phyloP scores from a whole-genome alignment of 2,797 vertebrate species.

The Hemitrygon akajei region DNA sequence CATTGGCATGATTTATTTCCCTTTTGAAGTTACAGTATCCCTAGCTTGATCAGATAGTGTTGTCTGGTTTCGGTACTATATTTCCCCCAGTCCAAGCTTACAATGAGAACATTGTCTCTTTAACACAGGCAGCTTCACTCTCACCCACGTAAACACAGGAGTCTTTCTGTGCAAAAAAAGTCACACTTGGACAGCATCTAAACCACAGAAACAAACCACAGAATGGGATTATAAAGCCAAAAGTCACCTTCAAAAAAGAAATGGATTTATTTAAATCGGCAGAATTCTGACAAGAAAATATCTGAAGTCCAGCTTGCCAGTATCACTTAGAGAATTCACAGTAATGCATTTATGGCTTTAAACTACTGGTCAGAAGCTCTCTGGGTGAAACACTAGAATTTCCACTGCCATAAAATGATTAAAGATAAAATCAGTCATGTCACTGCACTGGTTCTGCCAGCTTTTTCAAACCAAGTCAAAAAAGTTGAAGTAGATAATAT shows the following conservation, averaged over 20 bases:
- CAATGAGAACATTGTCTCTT: constrained; percentile 27
- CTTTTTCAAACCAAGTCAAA: background rate
- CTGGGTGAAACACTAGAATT: background rate
- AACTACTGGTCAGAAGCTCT: background rate
- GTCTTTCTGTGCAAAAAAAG: constrained; percentile 1
- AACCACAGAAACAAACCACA: background rate
- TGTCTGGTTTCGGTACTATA: constrained; percentile 1
- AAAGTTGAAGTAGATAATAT: background rate
- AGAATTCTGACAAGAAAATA: background rate
- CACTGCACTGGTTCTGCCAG: background rate
- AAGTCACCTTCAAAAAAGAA: background rate
- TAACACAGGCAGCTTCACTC: background rate
- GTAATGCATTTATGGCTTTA: background rate
- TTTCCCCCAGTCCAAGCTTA: background rate
- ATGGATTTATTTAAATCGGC: background rate
- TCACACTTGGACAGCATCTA: background rate
- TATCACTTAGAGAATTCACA: background rate
- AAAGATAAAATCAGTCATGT: background rate
- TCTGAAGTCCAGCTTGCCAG: background rate
- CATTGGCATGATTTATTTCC: background rate
- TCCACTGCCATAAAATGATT: constrained; percentile 5
- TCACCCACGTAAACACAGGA: constrained; percentile 18
- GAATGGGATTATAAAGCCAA: background rate
- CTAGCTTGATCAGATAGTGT: constrained; percentile 7
- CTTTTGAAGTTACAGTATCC: background rate